Percentiles rank a stretch among this genome's conserved stretches.
phyloP scores from a whole-genome alignment of 2,888 invertebrate genomes.

The Phaedon cochleariae region DNA sequence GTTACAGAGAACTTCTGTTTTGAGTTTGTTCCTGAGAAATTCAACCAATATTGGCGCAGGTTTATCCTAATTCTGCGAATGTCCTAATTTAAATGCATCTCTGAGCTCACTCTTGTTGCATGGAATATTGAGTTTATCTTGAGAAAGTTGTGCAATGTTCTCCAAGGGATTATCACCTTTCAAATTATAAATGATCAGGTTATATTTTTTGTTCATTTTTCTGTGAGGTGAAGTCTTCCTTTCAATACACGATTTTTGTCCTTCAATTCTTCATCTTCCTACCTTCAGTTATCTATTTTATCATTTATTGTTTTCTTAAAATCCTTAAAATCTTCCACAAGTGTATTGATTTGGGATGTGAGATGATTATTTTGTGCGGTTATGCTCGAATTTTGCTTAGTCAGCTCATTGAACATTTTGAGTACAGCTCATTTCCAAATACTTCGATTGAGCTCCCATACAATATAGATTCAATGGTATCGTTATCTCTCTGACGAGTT shows the following conservation, averaged over 20 bases:
- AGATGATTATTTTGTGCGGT: constrained; percentile 3
- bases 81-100: background rate
- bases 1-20: constrained; percentile 1
- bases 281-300: background rate
- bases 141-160: background rate
- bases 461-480: too few species aligned
- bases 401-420: constrained; percentile 2
- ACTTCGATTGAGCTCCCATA: background rate
- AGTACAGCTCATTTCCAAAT: background rate
- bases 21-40: background rate
- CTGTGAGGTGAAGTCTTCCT: background rate
- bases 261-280: background rate
- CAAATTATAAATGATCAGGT: too few species aligned
- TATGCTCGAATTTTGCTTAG: constrained; percentile 1
- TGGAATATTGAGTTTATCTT: constrained; percentile 2
- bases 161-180: background rate
- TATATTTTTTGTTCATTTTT: background rate
- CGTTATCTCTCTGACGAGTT: too few species aligned
- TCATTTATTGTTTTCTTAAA: constrained; percentile 2
- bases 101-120: background rate
- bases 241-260: background rate
- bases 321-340: background rate
- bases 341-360: background rate
- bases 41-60: background rate
- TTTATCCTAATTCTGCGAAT: background rate